Evolutionary conservation across 2,888 invertebrate species (phyloP), one percentile per base, ranked within the genome.

Genomic region (Apotomis turbidana): DNA sequence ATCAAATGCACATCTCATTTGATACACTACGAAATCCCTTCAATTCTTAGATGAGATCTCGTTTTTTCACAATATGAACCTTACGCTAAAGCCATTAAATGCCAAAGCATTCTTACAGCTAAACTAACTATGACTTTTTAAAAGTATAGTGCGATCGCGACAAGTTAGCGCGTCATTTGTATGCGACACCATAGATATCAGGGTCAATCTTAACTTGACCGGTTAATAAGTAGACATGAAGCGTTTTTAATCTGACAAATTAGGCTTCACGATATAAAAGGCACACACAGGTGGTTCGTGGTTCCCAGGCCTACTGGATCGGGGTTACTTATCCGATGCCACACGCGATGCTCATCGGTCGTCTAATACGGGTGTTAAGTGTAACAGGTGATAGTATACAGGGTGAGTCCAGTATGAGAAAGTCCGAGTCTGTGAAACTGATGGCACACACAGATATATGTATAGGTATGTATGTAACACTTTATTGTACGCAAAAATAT

Each of bases 261-360:
- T 38, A 3, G 36, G 13, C 54, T 44, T 46, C 55, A 44, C 44
- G 15, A 55, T 64, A 12, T 66, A 66, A 66, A 46, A 66, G 55
- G 55, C 66, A 58, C 12, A 38, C 49, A 55, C 55, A 57, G 46
- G 66, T 66, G 64, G 54, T 46, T 44, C 27, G 27, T 27, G 27
- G 27, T 27, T 66, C 66, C 55, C 66, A 66, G 55, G 46, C 55
- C 10, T 55, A 8, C 12, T 36, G 55, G 57, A 66, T 44, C 52
- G 36, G 63, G n/a, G 27, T 12, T 49, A 12, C 36, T 66, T 46
- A 66, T 57, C 66, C 46, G 55, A 66, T 66, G n/a, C 66, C 66
- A 46, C 66, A 66, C 66, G 36, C 66, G 46, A 46, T 3, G 66
- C 9, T 36, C 54, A 55, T 55, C 54, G 54, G 54, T 52, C 10